Evolutionary conservation across 2,888 invertebrate species (phyloP).

Genomic region (Sturmia bella): DNA sequence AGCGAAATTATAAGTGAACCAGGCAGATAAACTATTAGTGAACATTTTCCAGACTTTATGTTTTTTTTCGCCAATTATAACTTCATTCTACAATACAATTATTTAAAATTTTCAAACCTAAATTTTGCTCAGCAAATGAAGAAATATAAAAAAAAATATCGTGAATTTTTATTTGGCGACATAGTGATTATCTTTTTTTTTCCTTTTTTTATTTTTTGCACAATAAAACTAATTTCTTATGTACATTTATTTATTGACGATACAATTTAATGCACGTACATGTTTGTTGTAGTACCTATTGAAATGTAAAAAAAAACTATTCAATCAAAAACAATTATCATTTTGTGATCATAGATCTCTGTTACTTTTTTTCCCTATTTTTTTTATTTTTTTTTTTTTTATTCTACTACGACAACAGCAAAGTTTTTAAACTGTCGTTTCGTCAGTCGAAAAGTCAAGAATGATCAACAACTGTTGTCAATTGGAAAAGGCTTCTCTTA

Average conservation of each 20-base stretch:
- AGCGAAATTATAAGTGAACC: no score
- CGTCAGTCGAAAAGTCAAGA: constrained; percentile 33
- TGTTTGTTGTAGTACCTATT: constrained; percentile 29
- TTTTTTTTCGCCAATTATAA: no score
- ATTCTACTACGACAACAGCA: not conserved
- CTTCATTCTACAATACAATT: no score
- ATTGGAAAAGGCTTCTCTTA: constrained; percentile 41
- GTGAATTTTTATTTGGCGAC: constrained; percentile 65
- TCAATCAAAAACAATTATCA: constrained; percentile 68
- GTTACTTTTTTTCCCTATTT: not conserved
- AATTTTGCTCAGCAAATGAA: not conserved
- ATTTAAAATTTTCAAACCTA: no score
- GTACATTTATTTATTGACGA: constrained; percentile 58
- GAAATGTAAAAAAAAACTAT: constrained; percentile 37
- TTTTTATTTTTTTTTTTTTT: not conserved
- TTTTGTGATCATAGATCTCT: constrained; percentile 63
- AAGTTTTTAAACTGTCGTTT: constrained; percentile 31
- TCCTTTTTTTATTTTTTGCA: constrained; percentile 18
- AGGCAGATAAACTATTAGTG: no score
- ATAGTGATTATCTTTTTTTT: constrained; percentile 59
- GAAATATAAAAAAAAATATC: constrained; percentile 35
- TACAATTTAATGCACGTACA: constrained; percentile 53
- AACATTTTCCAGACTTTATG: no score
- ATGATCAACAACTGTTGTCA: constrained; percentile 52
- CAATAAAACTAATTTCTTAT: constrained; percentile 54